Percentiles rank a stretch among this genome's conserved stretches.
Evolutionary conservation across 92 coral and sea anemone species (phyloP).

Genomic region (Phenganax stokvisi): DNA sequence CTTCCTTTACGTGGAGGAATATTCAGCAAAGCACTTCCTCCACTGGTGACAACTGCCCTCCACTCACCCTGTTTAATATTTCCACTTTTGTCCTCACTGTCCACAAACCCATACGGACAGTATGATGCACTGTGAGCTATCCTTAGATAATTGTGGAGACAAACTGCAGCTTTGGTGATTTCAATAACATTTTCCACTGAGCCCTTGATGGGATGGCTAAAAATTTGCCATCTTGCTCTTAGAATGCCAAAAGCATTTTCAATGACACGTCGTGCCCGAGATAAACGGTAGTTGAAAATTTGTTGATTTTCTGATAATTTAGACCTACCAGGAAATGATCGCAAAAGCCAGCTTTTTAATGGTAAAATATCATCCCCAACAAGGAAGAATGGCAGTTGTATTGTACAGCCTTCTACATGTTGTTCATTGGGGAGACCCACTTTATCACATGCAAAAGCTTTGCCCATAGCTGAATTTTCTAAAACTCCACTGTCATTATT

Average conservation of each 20-base stretch:
- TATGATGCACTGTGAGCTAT: constrained; percentile 47
- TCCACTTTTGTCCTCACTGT: too few relatives aligned
- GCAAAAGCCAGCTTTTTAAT: constrained; percentile 53
- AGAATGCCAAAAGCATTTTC: constrained; percentile 60
- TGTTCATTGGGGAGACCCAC: constrained; percentile 49
- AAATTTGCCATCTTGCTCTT: constrained; percentile 61
- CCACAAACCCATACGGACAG: constrained; percentile 43
- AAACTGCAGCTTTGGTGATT: constrained; percentile 57
- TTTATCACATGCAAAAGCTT: constrained; percentile 40
- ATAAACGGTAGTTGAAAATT: constrained; percentile 57
- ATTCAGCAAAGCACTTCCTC: too few relatives aligned
- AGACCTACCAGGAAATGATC: constrained; percentile 51
- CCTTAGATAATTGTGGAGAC: constrained; percentile 60
- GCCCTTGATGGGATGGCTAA: constrained; percentile 51
- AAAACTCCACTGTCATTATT: constrained; percentile 52
- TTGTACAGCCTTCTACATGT: constrained; percentile 45
- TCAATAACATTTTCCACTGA: constrained; percentile 58
- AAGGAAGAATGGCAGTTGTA: constrained; percentile 48
- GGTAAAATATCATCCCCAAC: constrained; percentile 56
- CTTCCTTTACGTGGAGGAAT: too few relatives aligned
- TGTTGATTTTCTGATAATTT: constrained; percentile 47
- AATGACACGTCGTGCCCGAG: constrained; percentile 55
- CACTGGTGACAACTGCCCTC: too few relatives aligned
- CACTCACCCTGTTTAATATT: too few relatives aligned
- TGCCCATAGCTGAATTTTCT: constrained; percentile 23